These are phyloP conservation scores for Trissolcus japonicus DNA, from an alignment of 2,888 invertebrate genomes.

Conservation along the genomic window DNA sequence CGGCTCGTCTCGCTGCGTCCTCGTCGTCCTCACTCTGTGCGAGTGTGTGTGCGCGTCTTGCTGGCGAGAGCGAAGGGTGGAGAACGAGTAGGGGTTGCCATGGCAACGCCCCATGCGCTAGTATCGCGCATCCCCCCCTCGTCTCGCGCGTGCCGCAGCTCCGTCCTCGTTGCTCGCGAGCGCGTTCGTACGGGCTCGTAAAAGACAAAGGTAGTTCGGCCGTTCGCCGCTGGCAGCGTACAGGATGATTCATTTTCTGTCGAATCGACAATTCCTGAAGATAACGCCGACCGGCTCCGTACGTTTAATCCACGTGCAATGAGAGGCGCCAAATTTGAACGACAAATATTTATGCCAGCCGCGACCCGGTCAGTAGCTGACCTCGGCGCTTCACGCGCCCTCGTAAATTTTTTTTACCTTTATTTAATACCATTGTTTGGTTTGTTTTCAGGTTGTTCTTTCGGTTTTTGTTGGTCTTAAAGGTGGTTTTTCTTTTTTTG, in stretches of 20 bases:
- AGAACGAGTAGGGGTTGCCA: conserved; percentile 69
- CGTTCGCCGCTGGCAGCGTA: conserved; percentile 55
- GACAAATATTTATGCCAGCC: conserved; percentile 30
- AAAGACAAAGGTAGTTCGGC: conserved; percentile 30
- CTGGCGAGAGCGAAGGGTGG: conserved; percentile 62
- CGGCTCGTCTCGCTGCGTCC: conserved; percentile 16
- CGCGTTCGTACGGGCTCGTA: conserved; percentile 21
- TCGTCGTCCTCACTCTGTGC: conserved; percentile 37
- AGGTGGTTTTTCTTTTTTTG: no score
- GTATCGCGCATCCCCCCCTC: conserved; percentile 62
- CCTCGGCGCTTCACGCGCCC: background rate
- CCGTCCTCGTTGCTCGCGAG: conserved; percentile 28
- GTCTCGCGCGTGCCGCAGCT: conserved; percentile 52
- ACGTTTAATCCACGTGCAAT: conserved; percentile 42
- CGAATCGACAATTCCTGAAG: conserved; percentile 59
- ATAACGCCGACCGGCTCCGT: conserved; percentile 39
- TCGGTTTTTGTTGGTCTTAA: no score
- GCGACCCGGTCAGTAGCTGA: background rate
- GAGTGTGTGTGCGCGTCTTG: conserved; percentile 47
- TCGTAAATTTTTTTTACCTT: background rate
- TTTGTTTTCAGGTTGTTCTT: no score
- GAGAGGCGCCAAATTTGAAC: conserved; percentile 53
- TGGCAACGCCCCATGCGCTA: conserved; percentile 73
- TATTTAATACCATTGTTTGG: no score
- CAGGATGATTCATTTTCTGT: conserved; percentile 67